Evolutionary conservation across 2,888 invertebrate genomes (phyloP).

Genomic region (Agrotis puta): DNA sequence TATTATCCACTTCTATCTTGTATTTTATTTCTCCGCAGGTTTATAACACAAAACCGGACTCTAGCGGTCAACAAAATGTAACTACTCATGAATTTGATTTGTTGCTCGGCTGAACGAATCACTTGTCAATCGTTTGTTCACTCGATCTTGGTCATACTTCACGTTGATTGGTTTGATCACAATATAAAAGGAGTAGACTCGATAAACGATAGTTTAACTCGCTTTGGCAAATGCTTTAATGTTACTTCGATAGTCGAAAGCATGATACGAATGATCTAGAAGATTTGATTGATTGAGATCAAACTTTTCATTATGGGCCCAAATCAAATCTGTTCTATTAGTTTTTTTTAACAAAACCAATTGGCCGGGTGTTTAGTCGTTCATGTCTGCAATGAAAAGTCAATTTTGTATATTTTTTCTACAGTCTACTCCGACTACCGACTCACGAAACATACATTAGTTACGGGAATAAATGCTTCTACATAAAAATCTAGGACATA

Average conservation of each 20-base stretch:
- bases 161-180: slow-evolving; percentile 87
- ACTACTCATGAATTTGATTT: slow-evolving; percentile 86
- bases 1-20: slow-evolving; percentile 87
- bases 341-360: slow-evolving; percentile 60
- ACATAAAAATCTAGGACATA: slow-evolving; percentile 71
- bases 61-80: slow-evolving; percentile 91
- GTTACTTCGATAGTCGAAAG: slow-evolving; percentile 75
- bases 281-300: slow-evolving; percentile 67
- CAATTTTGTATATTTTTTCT: slow-evolving; percentile 68
- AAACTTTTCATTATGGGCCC: slow-evolving; percentile 86
- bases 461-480: slow-evolving; percentile 64
- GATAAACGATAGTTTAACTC: slow-evolving; percentile 78
- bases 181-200: slow-evolving; percentile 83
- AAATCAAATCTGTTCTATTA: slow-evolving; percentile 69
- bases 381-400: slow-evolving; percentile 86
- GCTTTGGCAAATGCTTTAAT: slow-evolving; percentile 85
- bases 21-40: slow-evolving; percentile 90
- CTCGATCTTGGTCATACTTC: slow-evolving; percentile 87
- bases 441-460: slow-evolving; percentile 65
- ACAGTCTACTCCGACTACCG: slow-evolving; percentile 76
- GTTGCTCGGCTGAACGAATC: slow-evolving; percentile 89
- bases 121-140: slow-evolving; percentile 86
- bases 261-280: slow-evolving; percentile 79
- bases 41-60: slow-evolving; percentile 91
- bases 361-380: slow-evolving; percentile 77